Evolutionary conservation across 2,797 vertebrate genomes (phyloP), one percentile per base, ranked within the genome.

Genomic region (Phaenicophaeus curvirostris): DNA sequence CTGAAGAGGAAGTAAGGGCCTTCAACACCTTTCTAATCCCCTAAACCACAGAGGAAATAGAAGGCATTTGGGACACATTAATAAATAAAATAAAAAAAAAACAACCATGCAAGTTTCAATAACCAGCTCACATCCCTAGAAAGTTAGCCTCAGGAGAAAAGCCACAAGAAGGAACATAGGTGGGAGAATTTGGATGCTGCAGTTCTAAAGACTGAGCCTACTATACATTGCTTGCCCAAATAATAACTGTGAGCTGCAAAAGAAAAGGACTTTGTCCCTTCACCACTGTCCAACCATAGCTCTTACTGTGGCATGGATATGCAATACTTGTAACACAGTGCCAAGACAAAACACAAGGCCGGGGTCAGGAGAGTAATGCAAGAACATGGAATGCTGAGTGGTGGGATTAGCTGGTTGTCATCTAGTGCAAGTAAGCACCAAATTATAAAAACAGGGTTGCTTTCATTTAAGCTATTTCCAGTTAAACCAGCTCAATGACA

Each of bases 301-400:
- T 78, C 51, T 79, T 77, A 54, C 17, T 50, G 74, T 57, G 51
- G 74, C 51, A 73, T 23, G 44, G 51, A 69, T 89, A 85, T 53
- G 68, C 25, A 89, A 74, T 85, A 94, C 37, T 80, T 85, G 17
- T 67, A 77, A 94, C 50, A 88, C n/a, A 66, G 87, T 83, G 89
- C 76, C 85, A 91, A 95, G 83, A 86, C 73, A 94, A 35, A 65
- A 74, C 50, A 80, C 89, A 84, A 85, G 76, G 77, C 84, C 55
- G 78, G 90, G 93, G 91, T 96, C 91, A 95, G 82, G 87, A 90
- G 4, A 79, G 48, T 25, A 62, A 87, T 1, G 69, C 89, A 94
- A 87, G 95, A 95, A 95, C 73, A 79, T 15, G 67, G 92, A 83
- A 86, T 72, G 51, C 35, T 68, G 31, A 85, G 46, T 55, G 63